Conservation (phyloP, 92 coral and sea anemone species). For the Porites divaricata region DNA sequence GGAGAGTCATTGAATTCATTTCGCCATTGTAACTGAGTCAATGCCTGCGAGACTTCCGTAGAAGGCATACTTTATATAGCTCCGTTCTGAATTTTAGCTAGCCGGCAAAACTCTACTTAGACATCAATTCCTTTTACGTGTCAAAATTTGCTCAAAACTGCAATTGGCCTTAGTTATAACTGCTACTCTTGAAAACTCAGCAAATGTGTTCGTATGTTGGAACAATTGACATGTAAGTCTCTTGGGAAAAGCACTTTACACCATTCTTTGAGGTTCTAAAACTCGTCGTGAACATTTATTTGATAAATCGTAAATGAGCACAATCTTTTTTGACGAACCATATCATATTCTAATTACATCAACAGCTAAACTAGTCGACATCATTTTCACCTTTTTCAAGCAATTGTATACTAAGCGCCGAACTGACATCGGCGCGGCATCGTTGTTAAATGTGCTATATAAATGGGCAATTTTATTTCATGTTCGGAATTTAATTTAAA, state of each 20-base stretch:
- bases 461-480: neutral
- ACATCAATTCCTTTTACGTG: too few relatives aligned
- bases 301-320: conserved; percentile 2
- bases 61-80: too few relatives aligned
- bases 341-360: too few relatives aligned
- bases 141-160: too few relatives aligned
- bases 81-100: too few relatives aligned
- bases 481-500: neutral
- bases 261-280: neutral
- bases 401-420: neutral
- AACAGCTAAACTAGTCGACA: neutral
- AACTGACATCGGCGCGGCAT: neutral
- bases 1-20: too few relatives aligned
- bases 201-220: neutral
- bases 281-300: conserved; percentile 12
- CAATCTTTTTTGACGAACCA: neutral
- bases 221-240: neutral
- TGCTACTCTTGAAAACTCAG: neutral
- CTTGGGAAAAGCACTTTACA: neutral
- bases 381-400: neutral
- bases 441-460: neutral
- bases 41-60: too few relatives aligned
- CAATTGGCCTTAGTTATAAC: too few relatives aligned
- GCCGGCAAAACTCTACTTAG: too few relatives aligned
- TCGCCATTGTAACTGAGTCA: too few relatives aligned